phyloP scores from a whole-genome alignment of 2,113 vertebrate genomes.

The Bolborhynchus lineola region DNA sequence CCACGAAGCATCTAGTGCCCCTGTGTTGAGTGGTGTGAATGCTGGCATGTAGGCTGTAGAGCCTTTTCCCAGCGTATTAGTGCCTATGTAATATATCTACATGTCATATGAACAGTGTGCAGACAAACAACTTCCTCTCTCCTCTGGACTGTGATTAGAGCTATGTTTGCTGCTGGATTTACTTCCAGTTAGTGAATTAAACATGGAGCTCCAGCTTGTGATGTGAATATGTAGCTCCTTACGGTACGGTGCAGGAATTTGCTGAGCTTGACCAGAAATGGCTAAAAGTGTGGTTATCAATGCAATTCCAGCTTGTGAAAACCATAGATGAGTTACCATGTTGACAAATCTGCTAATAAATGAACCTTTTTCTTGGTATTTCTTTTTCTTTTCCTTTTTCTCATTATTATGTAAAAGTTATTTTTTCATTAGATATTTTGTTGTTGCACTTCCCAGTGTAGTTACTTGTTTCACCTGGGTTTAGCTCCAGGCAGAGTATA shows the following conservation, averaged over 20 bases:
- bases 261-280: background rate
- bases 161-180: background rate
- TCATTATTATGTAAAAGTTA: background rate
- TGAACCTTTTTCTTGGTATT: background rate
- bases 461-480: background rate
- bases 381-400: background rate
- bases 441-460: background rate
- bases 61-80: background rate
- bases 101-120: background rate
- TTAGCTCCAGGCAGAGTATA: background rate
- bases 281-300: background rate
- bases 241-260: background rate
- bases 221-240: background rate
- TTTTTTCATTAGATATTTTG: background rate
- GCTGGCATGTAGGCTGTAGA: accelerated
- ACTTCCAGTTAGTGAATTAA: background rate
- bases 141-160: background rate
- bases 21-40: background rate
- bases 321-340: background rate
- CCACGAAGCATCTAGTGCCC: background rate
- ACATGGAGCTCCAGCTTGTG: background rate
- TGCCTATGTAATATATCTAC: accelerated
- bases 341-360: background rate
- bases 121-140: background rate
- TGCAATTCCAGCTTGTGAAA: background rate